Evolutionary conservation across 2,113 vertebrate genomes (phyloP).

Genomic region (Petrocephalus microphthalmus): DNA sequence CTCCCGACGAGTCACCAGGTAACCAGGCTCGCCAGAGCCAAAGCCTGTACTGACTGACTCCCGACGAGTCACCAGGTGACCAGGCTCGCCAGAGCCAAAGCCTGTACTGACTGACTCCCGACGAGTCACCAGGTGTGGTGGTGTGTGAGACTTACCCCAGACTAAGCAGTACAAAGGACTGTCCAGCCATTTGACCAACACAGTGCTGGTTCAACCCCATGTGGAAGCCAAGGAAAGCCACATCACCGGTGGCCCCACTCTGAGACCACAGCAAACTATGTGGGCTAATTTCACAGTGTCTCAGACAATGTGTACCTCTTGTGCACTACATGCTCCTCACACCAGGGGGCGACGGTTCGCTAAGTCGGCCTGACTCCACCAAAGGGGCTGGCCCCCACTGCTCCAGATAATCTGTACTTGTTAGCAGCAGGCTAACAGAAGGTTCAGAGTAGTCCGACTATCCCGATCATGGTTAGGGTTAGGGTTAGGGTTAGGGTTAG

Average conservation of each 20-base stretch:
- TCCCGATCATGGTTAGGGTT: background rate
- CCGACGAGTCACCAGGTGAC: too few species aligned
- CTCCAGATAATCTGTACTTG: background rate
- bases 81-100: too few species aligned
- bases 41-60: too few species aligned
- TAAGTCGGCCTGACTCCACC: background rate
- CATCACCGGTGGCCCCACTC: background rate
- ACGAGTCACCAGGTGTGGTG: too few species aligned
- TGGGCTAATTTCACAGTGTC: background rate
- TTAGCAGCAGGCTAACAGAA: background rate
- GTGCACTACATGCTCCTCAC: background rate
- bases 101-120: too few species aligned
- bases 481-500: too few species aligned
- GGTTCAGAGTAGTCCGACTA: background rate
- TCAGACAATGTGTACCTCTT: background rate
- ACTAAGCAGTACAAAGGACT: background rate
- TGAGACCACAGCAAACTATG: background rate
- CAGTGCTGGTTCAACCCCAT: background rate
- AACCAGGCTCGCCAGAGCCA: too few species aligned
- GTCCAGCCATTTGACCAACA: background rate
- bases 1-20: too few species aligned
- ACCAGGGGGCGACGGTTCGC: background rate
- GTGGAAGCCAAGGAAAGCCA: background rate
- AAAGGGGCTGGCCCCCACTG: background rate
- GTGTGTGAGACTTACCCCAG: background rate